Conservation (phyloP, 1,140 invertebrate species). For the Drosophila aff. region DNA sequence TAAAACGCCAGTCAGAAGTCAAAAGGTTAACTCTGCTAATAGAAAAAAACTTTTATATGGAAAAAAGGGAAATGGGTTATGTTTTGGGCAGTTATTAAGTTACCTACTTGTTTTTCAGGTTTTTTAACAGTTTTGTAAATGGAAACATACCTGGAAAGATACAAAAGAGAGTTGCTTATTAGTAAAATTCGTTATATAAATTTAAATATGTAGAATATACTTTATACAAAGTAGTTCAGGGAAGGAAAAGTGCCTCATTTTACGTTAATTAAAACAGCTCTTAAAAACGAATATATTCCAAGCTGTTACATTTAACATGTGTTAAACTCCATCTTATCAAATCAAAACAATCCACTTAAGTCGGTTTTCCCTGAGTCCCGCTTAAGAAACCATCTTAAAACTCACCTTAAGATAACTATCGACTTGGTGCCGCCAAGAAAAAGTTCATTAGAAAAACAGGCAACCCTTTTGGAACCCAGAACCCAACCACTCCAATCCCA, state of each 20-base stretch:
- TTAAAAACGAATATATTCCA: background rate
- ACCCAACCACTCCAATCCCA: slow-evolving; percentile 4
- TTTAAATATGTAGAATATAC: too few relatives aligned
- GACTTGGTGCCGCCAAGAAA: background rate
- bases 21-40: slow-evolving; percentile 22
- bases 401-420: slow-evolving; percentile 5
- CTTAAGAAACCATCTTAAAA: background rate
- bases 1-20: slow-evolving; percentile 57
- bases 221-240: too few relatives aligned
- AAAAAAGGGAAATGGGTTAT: background rate
- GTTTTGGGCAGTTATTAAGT: background rate
- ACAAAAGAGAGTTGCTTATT: slow-evolving; percentile 2
- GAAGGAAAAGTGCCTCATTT: background rate
- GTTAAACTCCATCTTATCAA: slow-evolving; percentile 8
- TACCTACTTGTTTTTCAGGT: slow-evolving; percentile 8
- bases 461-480: background rate
- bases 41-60: slow-evolving; percentile 8
- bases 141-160: slow-evolving; percentile 62
- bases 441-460: slow-evolving; percentile 10
- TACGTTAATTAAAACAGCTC: background rate
- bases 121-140: background rate
- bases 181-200: background rate
- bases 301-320: slow-evolving; percentile 1
- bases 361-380: background rate
- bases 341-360: slow-evolving; percentile 1